Evolutionary conservation across 2,797 vertebrate genomes (phyloP).

Genomic region (Alcedo quadribrachys): DNA sequence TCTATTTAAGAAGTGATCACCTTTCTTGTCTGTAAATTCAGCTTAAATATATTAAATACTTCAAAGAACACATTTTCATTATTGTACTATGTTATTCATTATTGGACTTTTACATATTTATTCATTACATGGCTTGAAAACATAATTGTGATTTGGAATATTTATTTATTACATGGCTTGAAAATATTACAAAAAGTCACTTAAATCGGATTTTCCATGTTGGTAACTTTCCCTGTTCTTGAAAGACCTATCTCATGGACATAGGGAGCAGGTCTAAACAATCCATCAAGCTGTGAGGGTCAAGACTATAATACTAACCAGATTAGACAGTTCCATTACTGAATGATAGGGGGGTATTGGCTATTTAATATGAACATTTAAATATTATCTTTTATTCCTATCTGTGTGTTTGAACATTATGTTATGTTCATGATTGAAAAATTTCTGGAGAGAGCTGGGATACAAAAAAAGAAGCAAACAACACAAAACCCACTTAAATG

Average conservation of each 20-base stretch:
- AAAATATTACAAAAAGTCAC: neutral
- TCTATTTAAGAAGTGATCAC: neutral
- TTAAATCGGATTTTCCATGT: neutral
- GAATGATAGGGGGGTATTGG: rapidly evolving
- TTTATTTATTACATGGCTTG: neutral
- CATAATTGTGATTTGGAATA: neutral
- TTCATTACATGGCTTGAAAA: neutral
- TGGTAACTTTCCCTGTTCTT: neutral
- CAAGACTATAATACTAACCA: neutral
- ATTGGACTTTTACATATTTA: neutral
- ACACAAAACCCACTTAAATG: neutral
- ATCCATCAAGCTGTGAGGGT: neutral
- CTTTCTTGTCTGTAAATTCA: neutral
- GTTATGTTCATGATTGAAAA: neutral
- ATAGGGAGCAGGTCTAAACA: neutral
- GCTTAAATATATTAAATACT: neutral
- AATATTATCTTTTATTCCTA: neutral
- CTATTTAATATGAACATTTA: neutral
- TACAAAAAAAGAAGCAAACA: rapidly evolving
- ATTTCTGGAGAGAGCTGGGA: neutral
- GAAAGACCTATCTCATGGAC: neutral
- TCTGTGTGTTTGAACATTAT: neutral
- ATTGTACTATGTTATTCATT: neutral
- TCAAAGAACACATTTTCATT: neutral
- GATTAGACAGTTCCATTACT: neutral